Percentiles rank a stretch among this genome's conserved stretches.
phyloP scores from a whole-genome alignment of 1,140 invertebrate species.

The Subanguina moxae region DNA sequence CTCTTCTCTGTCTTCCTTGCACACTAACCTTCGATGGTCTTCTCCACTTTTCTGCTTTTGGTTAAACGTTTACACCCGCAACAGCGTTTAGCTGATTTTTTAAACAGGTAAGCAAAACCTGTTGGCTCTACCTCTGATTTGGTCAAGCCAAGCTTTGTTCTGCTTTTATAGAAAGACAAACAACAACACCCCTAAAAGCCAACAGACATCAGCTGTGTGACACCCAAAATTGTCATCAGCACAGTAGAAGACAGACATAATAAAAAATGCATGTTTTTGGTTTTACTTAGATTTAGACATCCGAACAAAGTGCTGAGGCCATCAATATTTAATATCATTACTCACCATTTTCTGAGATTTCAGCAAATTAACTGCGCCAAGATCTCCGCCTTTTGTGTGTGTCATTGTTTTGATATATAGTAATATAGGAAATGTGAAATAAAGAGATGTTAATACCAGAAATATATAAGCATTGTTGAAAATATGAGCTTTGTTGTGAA shows the following conservation, averaged over 20 bases:
- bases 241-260: neutral
- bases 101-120: too few species aligned
- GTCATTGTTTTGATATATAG: neutral
- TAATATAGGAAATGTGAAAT: slow-evolving; percentile 1
- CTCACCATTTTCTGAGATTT: slow-evolving; percentile 12
- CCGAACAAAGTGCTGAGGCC: neutral
- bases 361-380: neutral
- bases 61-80: too few species aligned
- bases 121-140: too few species aligned
- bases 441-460: neutral
- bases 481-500: neutral
- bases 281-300: neutral
- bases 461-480: slow-evolving; percentile 4
- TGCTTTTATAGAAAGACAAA: too few species aligned
- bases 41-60: too few species aligned
- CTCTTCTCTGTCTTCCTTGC: too few species aligned
- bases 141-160: too few species aligned
- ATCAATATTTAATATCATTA: neutral
- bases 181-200: too few species aligned
- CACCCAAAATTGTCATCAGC: neutral
- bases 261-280: neutral
- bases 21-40: too few species aligned
- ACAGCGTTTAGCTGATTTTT: too few species aligned
- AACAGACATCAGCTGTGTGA: too few species aligned
- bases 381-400: neutral